phyloP scores from a whole-genome alignment of 1,140 invertebrate species.

The Aphelinus atriplicis region DNA sequence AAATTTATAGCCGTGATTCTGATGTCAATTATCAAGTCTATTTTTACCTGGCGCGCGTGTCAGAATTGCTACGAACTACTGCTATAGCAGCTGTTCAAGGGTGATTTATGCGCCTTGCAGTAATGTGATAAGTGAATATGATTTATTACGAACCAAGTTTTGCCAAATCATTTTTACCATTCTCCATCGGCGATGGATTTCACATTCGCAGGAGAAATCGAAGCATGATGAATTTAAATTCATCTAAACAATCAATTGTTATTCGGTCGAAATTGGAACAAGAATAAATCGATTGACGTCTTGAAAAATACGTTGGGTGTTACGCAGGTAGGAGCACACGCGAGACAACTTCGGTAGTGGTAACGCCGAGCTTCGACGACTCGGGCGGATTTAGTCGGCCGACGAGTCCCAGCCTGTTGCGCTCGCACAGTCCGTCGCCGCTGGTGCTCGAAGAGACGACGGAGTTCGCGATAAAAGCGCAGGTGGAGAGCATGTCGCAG shows the following conservation, averaged over 20 bases:
- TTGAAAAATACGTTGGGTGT: too few species aligned
- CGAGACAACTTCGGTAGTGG: conserved; percentile 1
- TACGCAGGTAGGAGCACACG: conserved; percentile 5
- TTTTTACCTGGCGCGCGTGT: not conserved
- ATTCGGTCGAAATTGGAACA: too few species aligned
- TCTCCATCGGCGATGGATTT: too few species aligned
- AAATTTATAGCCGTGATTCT: not conserved
- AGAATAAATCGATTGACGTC: too few species aligned
- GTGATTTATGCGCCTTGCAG: not conserved
- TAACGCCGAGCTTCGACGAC: conserved; percentile 37
- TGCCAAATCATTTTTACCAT: too few species aligned
- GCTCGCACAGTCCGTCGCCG: conserved; percentile 45
- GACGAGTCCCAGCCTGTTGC: not conserved
- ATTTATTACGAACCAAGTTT: too few species aligned
- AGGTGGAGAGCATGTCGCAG: not conserved
- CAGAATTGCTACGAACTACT: not conserved
- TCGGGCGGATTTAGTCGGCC: conserved; percentile 28
- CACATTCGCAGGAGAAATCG: too few species aligned
- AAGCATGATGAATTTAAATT: too few species aligned
- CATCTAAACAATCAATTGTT: too few species aligned
- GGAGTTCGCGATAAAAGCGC: conserved; percentile 33
- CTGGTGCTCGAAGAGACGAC: conserved; percentile 38
- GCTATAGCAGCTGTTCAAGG: not conserved
- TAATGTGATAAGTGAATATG: too few species aligned
- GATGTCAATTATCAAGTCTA: not conserved